Evolutionary conservation across 2,888 invertebrate genomes (phyloP).

Genomic region (Deilephila porcellus): DNA sequence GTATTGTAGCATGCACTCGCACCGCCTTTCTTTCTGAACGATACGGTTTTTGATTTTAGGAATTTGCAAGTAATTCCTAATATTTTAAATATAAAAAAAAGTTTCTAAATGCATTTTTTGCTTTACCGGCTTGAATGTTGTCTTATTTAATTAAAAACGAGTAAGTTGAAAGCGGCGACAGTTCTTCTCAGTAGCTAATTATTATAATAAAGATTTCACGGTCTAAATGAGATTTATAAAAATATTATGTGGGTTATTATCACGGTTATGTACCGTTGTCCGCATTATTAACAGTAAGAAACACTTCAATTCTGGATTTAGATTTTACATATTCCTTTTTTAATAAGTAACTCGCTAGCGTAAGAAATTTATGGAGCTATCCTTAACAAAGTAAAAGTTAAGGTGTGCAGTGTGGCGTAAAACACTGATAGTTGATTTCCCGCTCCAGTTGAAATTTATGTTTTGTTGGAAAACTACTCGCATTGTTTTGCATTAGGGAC

Average conservation of each 20-base stretch:
- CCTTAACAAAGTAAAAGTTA: background rate
- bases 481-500: constrained; percentile 6
- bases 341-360: background rate
- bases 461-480: background rate
- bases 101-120: background rate
- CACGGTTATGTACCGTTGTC: background rate
- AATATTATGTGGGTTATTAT: constrained; percentile 1
- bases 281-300: background rate
- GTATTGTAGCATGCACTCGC: background rate
- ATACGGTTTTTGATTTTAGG: background rate
- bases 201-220: constrained; percentile 1
- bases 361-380: background rate
- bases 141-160: background rate
- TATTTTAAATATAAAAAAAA: background rate
- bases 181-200: background rate
- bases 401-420: constrained; percentile 6
- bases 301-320: background rate
- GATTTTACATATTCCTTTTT: background rate
- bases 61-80: background rate
- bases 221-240: background rate
- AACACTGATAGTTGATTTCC: background rate
- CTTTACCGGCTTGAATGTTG: background rate
- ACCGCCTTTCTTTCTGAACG: background rate
- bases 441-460: constrained; percentile 6
- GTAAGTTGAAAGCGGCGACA: background rate